These are phyloP conservation scores for Phalacrocorax carbo DNA, from an alignment of 2,113 vertebrate species.

Conservation along the genomic window DNA sequence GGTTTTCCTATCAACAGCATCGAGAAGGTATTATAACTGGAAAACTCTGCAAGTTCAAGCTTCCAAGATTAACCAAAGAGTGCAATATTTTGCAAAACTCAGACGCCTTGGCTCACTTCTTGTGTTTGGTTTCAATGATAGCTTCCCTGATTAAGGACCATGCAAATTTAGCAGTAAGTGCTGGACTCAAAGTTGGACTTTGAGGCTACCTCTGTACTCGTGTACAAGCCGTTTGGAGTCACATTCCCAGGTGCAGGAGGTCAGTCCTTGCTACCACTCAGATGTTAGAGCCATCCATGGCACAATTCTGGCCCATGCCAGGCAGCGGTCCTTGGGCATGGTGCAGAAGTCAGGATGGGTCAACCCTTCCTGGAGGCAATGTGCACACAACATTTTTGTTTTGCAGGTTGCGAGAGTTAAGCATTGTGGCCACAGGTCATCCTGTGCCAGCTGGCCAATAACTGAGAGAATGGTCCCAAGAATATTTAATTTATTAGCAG, in stretches of 20 bases:
- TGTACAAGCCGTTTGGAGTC: neutral
- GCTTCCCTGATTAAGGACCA: neutral
- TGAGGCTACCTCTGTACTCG: accelerated
- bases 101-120: neutral
- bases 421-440: accelerated
- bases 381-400: neutral
- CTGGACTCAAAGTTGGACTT: neutral
- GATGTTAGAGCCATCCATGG: neutral
- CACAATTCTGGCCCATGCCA: accelerated
- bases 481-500: neutral
- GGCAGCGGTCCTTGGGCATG: neutral
- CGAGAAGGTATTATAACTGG: neutral
- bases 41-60: neutral
- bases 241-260: neutral
- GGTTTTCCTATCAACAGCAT: neutral
- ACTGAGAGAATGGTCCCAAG: neutral
- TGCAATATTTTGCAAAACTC: neutral
- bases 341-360: neutral
- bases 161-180: neutral
- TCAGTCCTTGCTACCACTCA: neutral
- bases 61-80: neutral
- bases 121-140: accelerated
- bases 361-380: neutral
- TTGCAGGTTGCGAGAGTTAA: neutral
- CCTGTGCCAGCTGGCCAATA: neutral